Percentiles rank a stretch among this genome's conserved stretches.
phyloP scores from a whole-genome alignment of 2,888 invertebrate species.

The Bhutanitis thaidina region DNA sequence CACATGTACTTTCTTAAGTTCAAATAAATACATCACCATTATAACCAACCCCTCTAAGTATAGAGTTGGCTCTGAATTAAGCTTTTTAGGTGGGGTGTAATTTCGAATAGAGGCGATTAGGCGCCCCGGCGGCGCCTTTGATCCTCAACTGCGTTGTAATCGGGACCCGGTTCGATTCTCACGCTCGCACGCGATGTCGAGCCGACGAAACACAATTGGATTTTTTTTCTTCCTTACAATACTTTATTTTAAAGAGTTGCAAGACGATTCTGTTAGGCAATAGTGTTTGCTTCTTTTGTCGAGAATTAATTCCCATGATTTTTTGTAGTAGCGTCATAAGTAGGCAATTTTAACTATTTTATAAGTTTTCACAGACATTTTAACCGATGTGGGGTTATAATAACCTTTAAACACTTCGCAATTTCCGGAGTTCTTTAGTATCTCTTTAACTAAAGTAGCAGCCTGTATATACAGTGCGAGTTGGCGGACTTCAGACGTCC shows the following conservation, averaged over 20 bases:
- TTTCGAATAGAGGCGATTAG: slow-evolving; percentile 51
- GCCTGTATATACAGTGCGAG: too few relatives aligned
- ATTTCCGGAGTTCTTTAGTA: too few relatives aligned
- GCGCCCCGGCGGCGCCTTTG: slow-evolving; percentile 47
- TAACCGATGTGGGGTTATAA: too few relatives aligned
- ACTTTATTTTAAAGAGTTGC: not conserved
- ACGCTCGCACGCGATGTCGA: slow-evolving; percentile 23
- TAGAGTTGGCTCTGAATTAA: slow-evolving; percentile 29
- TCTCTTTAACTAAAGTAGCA: too few relatives aligned
- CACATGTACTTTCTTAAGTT: not conserved
- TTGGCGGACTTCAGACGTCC: too few relatives aligned
- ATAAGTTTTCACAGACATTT: too few relatives aligned
- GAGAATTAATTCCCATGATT: not conserved
- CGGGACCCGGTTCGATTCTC: slow-evolving; percentile 35
- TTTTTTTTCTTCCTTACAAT: not conserved
- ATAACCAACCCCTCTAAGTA: slow-evolving; percentile 18
- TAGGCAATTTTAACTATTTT: too few relatives aligned
- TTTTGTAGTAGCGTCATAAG: too few relatives aligned
- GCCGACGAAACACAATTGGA: slow-evolving; percentile 1
- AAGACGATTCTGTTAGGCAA: not conserved
- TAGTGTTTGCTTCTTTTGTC: not conserved
- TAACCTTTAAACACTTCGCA: too few relatives aligned
- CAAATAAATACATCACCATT: slow-evolving; percentile 12
- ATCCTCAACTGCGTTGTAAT: slow-evolving; percentile 41
- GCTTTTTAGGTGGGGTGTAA: slow-evolving; percentile 39